phyloP scores from a whole-genome alignment of 2,113 vertebrate genomes.

The Lota lota region DNA sequence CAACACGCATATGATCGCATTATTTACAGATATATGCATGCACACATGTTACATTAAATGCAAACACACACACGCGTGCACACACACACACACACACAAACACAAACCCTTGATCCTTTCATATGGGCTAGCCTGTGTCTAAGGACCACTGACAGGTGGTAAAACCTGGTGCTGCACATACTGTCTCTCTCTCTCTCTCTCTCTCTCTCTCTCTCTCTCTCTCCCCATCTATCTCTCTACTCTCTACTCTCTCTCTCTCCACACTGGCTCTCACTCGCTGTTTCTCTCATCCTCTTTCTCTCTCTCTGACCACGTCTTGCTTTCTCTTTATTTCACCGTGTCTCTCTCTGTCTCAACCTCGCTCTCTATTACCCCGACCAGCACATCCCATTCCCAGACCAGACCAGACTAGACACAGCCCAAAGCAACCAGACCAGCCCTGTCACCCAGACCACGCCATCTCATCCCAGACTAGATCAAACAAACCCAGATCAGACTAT shows the following conservation, averaged over 20 bases:
- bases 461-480: not conserved
- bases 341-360: not conserved
- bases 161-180: slow-evolving; percentile 56
- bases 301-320: slow-evolving; percentile 13
- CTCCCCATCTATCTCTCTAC: slow-evolving; percentile 17
- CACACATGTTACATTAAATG: not conserved
- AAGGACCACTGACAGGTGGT: slow-evolving; percentile 59
- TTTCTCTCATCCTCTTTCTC: slow-evolving; percentile 12
- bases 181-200: slow-evolving; percentile 35
- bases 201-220: slow-evolving; percentile 13
- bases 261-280: slow-evolving; percentile 30
- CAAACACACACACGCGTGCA: not conserved
- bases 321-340: slow-evolving; percentile 6
- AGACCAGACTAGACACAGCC: not conserved
- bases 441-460: not conserved
- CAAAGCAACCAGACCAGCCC: not conserved
- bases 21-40: no score
- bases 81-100: slow-evolving; percentile 5
- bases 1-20: no score
- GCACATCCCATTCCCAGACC: no score
- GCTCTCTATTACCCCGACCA: not conserved
- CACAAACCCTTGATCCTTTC: slow-evolving; percentile 5
- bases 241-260: slow-evolving; percentile 44
- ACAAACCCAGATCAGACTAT: not conserved
- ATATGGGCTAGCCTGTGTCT: slow-evolving; percentile 31